phyloP scores from a whole-genome alignment of 2,888 invertebrate species.

The Epiperipatus broadwayi region DNA sequence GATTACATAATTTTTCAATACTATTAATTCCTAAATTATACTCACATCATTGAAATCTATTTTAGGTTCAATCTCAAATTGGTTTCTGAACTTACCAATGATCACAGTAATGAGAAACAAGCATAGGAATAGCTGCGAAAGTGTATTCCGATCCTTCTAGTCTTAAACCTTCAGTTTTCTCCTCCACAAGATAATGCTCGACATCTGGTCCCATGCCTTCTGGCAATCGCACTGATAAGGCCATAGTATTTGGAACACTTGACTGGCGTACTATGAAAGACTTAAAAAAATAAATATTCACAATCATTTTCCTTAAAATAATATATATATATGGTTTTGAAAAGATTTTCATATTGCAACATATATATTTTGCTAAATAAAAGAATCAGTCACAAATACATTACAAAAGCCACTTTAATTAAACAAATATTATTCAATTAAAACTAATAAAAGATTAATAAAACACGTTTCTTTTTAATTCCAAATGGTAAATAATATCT shows the following conservation, averaged over 20 bases:
- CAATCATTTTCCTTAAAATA: no score
- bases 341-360: neutral
- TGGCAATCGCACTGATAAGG: constrained; percentile 72
- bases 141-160: constrained; percentile 82
- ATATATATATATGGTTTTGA: neutral
- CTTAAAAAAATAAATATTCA: constrained; percentile 36
- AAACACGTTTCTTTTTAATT: no score
- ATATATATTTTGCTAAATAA: no score
- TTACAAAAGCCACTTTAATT: no score
- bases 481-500: no score
- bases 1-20: no score
- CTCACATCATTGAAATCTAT: no score
- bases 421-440: no score
- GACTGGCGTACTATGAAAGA: constrained; percentile 88
- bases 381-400: no score
- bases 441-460: no score
- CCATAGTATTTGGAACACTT: constrained; percentile 81
- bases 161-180: constrained; percentile 46
- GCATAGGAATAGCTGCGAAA: constrained; percentile 74
- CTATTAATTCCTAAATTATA: no score
- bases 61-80: no score
- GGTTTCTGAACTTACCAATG: constrained; percentile 58
- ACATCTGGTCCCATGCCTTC: constrained; percentile 72
- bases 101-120: constrained; percentile 81
- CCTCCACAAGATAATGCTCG: constrained; percentile 86